Evolutionary conservation across 2,888 invertebrate species (phyloP).

Genomic region (Diarsia rubi): DNA sequence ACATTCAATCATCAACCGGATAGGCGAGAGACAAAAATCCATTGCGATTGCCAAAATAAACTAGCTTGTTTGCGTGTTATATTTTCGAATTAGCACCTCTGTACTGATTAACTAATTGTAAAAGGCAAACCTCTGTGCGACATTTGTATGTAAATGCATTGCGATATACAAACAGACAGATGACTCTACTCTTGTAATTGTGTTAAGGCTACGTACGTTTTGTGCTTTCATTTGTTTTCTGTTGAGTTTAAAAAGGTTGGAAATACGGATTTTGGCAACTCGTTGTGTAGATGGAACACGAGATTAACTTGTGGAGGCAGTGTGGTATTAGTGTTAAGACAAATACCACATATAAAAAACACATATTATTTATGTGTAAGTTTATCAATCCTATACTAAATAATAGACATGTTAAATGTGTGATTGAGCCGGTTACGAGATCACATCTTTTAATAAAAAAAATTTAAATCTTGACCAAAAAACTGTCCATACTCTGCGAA

Average conservation of each 20-base stretch:
- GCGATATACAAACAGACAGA: constrained; percentile 64
- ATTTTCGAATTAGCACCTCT: constrained; percentile 47
- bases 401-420: too few species aligned
- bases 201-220: constrained; percentile 58
- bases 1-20: too few species aligned
- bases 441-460: too few species aligned
- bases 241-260: not conserved
- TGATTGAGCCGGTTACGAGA: too few species aligned
- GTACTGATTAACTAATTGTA: constrained; percentile 63
- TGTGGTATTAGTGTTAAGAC: too few species aligned
- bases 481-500: not conserved
- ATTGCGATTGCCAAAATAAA: not conserved
- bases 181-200: constrained; percentile 67
- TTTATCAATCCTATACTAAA: too few species aligned
- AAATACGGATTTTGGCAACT: not conserved
- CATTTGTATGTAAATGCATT: constrained; percentile 70
- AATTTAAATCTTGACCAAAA: too few species aligned
- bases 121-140: constrained; percentile 53
- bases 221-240: not conserved
- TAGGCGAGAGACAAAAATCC: too few species aligned
- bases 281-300: not conserved
- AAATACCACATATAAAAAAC: too few species aligned
- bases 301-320: too few species aligned
- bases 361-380: too few species aligned
- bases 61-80: not conserved